Evolutionary conservation across 2,888 invertebrate genomes (phyloP).

Genomic region (Sesia bembeciformis): DNA sequence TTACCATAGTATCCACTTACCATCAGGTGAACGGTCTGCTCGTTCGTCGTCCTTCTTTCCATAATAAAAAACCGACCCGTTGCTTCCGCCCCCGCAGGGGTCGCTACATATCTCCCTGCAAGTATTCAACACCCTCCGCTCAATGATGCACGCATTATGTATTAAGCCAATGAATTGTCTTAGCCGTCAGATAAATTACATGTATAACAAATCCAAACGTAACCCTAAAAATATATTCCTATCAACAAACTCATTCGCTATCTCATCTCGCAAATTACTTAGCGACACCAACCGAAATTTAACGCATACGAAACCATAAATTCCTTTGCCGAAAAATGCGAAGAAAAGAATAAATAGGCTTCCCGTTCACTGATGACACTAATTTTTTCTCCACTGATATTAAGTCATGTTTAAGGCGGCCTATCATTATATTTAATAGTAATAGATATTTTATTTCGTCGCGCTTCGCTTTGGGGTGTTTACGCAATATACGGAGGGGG

Average conservation of each 20-base stretch:
- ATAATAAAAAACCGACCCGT: too few relatives aligned
- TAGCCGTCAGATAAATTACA: neutral
- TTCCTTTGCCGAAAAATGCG: conserved; percentile 14
- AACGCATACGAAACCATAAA: conserved; percentile 25
- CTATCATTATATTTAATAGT: conserved; percentile 73
- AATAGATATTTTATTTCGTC: conserved; percentile 75
- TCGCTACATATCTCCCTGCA: too few relatives aligned
- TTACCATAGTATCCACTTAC: too few relatives aligned
- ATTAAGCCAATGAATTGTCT: too few relatives aligned
- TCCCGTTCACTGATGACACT: conserved; percentile 50
- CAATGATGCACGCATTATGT: too few relatives aligned
- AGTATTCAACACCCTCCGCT: too few relatives aligned
- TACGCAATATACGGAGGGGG: conserved; percentile 46
- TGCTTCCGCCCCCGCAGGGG: too few relatives aligned
- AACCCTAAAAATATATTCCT: conserved; percentile 3
- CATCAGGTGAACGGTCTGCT: too few relatives aligned
- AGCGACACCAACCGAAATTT: conserved; percentile 8
- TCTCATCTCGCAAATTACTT: conserved; percentile 19
- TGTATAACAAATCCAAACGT: neutral
- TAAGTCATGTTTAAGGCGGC: conserved; percentile 74
- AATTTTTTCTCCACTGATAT: conserved; percentile 73
- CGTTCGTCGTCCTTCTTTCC: too few relatives aligned
- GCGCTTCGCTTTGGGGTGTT: conserved; percentile 62
- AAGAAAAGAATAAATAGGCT: conserved; percentile 21
- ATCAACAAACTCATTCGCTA: conserved; percentile 33